Evolutionary conservation across 2,113 vertebrate genomes (phyloP).

Genomic region (Neolamprologus variostigma): DNA sequence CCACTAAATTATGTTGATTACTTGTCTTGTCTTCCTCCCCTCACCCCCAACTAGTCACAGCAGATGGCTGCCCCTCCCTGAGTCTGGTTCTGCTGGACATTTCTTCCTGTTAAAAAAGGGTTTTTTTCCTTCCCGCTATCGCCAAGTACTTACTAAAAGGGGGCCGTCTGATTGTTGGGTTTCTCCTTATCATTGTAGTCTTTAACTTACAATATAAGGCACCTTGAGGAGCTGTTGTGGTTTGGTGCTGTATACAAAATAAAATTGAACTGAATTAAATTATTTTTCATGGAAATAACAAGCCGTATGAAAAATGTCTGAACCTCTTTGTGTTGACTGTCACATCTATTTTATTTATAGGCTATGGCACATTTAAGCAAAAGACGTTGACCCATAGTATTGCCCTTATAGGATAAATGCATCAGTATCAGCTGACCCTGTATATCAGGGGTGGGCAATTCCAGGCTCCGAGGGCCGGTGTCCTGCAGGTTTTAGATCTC

Average conservation of each 20-base stretch:
- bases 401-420: background rate
- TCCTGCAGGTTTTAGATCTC: too few relatives aligned
- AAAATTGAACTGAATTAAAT: background rate
- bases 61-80: background rate
- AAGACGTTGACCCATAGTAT: background rate
- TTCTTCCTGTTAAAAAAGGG: background rate
- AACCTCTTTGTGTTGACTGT: background rate
- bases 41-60: background rate
- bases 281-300: background rate
- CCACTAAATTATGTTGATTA: background rate
- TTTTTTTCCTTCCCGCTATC: fast-evolving
- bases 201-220: background rate
- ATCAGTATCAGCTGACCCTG: background rate
- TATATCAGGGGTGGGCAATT: background rate
- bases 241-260: background rate
- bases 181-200: background rate
- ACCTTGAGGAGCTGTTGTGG: background rate
- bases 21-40: background rate
- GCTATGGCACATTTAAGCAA: background rate
- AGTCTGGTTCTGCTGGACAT: background rate
- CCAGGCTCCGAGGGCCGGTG: fast-evolving
- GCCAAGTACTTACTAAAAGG: background rate
- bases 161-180: background rate
- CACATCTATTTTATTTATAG: background rate
- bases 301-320: background rate